Conservation (phyloP, 2,113 vertebrate genomes). For the Struthidea cinerea region DNA sequence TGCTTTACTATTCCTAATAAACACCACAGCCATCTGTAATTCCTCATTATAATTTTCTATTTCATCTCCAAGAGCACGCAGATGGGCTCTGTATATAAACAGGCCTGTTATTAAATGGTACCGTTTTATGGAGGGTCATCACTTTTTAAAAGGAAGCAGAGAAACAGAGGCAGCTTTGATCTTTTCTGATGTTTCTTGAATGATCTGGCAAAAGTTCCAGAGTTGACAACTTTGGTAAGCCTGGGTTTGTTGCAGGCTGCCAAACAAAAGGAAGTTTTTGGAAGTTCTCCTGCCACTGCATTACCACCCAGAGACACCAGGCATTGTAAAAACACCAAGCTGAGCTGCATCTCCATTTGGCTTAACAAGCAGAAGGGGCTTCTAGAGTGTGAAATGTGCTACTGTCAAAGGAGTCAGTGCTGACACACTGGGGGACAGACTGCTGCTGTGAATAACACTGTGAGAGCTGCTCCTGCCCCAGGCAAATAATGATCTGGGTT, state of each 20-base stretch:
- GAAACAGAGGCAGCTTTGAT: slow-evolving; percentile 14
- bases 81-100: slow-evolving; percentile 29
- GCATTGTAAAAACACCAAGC: not conserved
- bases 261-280: not conserved
- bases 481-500: not conserved
- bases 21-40: slow-evolving; percentile 26
- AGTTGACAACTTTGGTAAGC: not conserved
- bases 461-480: slow-evolving; percentile 15
- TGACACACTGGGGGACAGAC: not conserved
- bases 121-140: slow-evolving; percentile 4
- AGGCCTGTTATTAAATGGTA: slow-evolving; percentile 28
- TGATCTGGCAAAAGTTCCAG: slow-evolving; percentile 2
- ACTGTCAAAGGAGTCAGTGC: not conserved
- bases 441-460: slow-evolving; percentile 5
- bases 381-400: not conserved
- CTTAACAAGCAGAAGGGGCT: not conserved
- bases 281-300: not conserved
- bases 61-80: slow-evolving; percentile 14
- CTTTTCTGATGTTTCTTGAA: slow-evolving; percentile 17
- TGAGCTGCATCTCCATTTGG: slow-evolving; percentile 4
- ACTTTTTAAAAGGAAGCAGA: not conserved
- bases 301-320: not conserved
- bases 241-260: not conserved
- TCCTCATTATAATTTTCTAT: not conserved
- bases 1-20: not conserved